Evolutionary conservation across 1,140 invertebrate species (phyloP).

Genomic region (Drosophila saltans): DNA sequence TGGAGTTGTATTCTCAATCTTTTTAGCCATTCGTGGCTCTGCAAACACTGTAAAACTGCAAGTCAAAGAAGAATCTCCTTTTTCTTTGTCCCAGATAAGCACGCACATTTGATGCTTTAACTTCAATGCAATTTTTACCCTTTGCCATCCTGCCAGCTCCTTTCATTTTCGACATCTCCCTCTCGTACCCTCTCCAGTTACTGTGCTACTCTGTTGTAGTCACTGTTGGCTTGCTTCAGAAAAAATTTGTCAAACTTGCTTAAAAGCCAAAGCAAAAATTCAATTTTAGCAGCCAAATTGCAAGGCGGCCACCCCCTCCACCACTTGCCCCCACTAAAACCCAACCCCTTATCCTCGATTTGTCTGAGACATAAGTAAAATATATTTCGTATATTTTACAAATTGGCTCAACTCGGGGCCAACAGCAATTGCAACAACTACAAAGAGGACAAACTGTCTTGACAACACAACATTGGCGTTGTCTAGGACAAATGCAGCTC

Average conservation of each 20-base stretch:
- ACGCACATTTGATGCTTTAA: conserved; percentile 25
- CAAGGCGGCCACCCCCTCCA: conserved; percentile 17
- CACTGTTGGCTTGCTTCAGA: conserved; percentile 57
- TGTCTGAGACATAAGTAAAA: conserved; percentile 59
- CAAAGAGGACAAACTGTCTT: conserved; percentile 60
- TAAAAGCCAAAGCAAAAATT: conserved; percentile 68
- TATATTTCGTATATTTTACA: conserved; percentile 74
- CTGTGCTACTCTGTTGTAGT: conserved; percentile 32
- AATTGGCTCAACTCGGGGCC: conserved; percentile 67
- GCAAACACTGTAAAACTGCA: neutral
- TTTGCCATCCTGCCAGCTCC: neutral
- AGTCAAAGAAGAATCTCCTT: neutral
- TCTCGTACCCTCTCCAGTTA: neutral
- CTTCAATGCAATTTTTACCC: conserved; percentile 44
- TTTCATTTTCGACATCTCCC: no score
- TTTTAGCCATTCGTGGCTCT: neutral
- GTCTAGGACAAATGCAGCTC: conserved; percentile 44
- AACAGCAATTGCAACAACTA: conserved; percentile 42
- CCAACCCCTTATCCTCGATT: conserved; percentile 6
- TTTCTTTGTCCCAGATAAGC: conserved; percentile 12
- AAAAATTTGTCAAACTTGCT: conserved; percentile 74
- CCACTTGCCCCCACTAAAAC: neutral
- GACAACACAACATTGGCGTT: conserved; percentile 52
- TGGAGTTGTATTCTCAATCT: no score
- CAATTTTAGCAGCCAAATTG: conserved; percentile 66